A percentile compares a stretch with the other conserved stretches of the same genome.
Conservation (phyloP, 2,888 invertebrate genomes). For the Dendrolimus houi region DNA sequence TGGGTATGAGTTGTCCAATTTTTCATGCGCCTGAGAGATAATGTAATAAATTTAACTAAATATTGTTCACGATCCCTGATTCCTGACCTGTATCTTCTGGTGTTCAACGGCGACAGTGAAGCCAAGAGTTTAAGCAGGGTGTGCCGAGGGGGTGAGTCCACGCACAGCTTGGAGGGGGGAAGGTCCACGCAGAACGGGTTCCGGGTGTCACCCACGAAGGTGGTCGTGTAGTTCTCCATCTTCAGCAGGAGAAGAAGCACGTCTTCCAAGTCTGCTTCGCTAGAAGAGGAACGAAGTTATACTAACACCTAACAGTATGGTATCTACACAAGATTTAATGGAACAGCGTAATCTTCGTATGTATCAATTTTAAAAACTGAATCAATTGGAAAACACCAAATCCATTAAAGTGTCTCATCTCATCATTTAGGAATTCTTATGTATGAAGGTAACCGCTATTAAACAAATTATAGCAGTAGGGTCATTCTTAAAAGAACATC, state of each 20-base stretch:
- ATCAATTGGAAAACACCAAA: too few relatives aligned
- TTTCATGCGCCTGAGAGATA: too few relatives aligned
- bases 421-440: too few relatives aligned
- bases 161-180: slow-evolving; percentile 33
- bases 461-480: too few relatives aligned
- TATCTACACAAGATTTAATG: too few relatives aligned
- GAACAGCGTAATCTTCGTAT: not conserved
- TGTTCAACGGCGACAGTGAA: slow-evolving; percentile 38
- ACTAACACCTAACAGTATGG: not conserved
- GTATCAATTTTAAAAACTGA: not conserved
- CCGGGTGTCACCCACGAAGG: slow-evolving; percentile 76
- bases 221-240: slow-evolving; percentile 75
- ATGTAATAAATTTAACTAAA: too few relatives aligned
- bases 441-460: too few relatives aligned
- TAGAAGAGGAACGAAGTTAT: slow-evolving; percentile 30
- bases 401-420: too few relatives aligned
- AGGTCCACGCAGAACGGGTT: slow-evolving; percentile 59
- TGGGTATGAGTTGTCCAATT: too few relatives aligned
- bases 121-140: slow-evolving; percentile 49
- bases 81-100: slow-evolving; percentile 45
- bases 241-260: slow-evolving; percentile 78
- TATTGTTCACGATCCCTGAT: not conserved
- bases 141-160: slow-evolving; percentile 30
- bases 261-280: slow-evolving; percentile 85
- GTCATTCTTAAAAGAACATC: too few relatives aligned